Evolutionary conservation across 2,797 vertebrate genomes (phyloP).

Genomic region (Dryobates pubescens): DNA sequence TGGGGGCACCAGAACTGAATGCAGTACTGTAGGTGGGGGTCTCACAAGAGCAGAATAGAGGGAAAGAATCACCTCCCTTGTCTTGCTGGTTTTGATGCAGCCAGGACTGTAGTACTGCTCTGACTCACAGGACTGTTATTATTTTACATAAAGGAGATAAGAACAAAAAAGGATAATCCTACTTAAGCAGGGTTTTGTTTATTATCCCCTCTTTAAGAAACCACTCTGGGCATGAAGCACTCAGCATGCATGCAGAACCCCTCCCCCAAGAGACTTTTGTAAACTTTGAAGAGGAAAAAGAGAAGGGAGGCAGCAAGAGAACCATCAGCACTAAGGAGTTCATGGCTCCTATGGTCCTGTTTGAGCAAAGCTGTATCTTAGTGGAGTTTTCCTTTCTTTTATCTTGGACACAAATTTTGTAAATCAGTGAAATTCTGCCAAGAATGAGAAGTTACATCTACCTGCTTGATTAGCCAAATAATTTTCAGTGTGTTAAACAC

Average conservation of each 20-base stretch:
- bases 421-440: neutral
- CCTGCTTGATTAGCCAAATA: neutral
- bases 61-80: too few species aligned
- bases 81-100: too few species aligned
- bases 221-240: neutral
- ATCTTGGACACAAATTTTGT: neutral
- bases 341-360: neutral
- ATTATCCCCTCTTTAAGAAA: neutral
- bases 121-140: neutral
- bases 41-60: too few species aligned
- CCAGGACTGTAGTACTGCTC: neutral
- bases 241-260: neutral
- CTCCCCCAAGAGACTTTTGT: neutral
- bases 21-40: too few species aligned
- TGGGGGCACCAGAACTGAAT: too few species aligned
- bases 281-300: neutral
- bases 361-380: neutral
- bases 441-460: neutral
- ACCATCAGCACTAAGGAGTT: accelerated
- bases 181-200: neutral
- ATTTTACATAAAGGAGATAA: neutral
- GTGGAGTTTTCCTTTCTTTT: neutral
- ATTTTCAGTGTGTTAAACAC: neutral
- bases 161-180: neutral
- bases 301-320: neutral